Evolutionary conservation across 64 coral and sea anemone species (phyloP).

Genomic region (Porites australiensis): DNA sequence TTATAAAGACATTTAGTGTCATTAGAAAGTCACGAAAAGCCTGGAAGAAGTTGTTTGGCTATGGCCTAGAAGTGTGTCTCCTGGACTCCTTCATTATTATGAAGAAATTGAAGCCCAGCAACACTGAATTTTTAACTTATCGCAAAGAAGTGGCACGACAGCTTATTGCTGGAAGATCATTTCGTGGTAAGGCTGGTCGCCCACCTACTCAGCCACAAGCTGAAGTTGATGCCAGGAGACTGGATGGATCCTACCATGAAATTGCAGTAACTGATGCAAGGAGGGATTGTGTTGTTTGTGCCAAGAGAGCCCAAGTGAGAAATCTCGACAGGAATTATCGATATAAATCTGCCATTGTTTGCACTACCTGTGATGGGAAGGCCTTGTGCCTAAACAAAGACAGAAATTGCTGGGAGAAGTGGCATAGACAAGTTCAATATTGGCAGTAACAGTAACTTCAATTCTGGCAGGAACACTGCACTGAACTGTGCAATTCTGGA

Average conservation of each 20-base stretch:
- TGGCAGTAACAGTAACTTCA: neutral
- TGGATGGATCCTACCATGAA: constrained; percentile 57
- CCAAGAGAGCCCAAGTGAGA: constrained; percentile 64
- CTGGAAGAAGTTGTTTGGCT: constrained; percentile 66
- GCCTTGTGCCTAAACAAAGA: constrained; percentile 63
- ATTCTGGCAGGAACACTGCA: no score
- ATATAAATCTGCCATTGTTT: constrained; percentile 55
- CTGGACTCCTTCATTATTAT: constrained; percentile 53
- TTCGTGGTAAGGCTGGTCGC: constrained; percentile 51
- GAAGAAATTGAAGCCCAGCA: constrained; percentile 60
- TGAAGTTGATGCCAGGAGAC: constrained; percentile 54
- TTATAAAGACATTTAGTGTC: constrained; percentile 26
- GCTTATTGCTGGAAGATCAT: constrained; percentile 42
- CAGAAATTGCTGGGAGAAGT: constrained; percentile 80
- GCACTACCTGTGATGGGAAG: constrained; percentile 47
- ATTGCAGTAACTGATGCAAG: constrained; percentile 55
- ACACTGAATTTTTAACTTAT: constrained; percentile 53
- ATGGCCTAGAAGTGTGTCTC: constrained; percentile 67
- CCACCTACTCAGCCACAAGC: constrained; percentile 40
- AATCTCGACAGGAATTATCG: constrained; percentile 46
- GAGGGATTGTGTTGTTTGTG: constrained; percentile 71
- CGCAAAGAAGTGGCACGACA: constrained; percentile 28
- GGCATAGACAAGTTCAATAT: constrained; percentile 62
- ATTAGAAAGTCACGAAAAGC: constrained; percentile 64
- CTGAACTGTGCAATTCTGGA: no score